Evolutionary conservation across 2,113 vertebrate species (phyloP).

Genomic region (Phylloscopus whistleri): DNA sequence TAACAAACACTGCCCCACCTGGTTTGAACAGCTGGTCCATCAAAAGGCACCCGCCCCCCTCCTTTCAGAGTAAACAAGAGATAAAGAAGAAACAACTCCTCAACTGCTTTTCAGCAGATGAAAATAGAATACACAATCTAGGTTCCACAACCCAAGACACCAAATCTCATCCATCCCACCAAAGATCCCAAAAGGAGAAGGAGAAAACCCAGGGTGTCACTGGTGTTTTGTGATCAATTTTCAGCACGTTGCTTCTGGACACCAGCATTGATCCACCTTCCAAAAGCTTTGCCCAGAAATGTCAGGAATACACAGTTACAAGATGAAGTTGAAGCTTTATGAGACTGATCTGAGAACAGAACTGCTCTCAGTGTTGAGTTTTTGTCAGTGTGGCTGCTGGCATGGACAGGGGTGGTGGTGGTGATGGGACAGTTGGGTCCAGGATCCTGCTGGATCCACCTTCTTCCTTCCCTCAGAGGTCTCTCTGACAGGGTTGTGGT

Average conservation of each 20-base stretch:
- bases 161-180: neutral
- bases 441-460: no score
- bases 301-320: neutral
- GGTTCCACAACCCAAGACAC: no score
- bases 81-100: no score
- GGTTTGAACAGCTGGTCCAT: no score
- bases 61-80: no score
- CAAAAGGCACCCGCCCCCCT: no score
- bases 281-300: neutral
- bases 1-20: no score
- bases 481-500: neutral
- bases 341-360: neutral
- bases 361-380: neutral
- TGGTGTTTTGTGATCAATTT: neutral
- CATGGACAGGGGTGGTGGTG: no score
- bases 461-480: neutral
- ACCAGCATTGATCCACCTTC: neutral
- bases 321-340: neutral
- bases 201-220: accelerated
- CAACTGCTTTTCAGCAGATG: no score
- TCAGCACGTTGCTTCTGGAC: neutral
- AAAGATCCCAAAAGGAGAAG: neutral
- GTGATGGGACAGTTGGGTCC: no score
- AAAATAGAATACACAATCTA: no score
- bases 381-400: accelerated